phyloP scores from a whole-genome alignment of 2,797 vertebrate genomes.

The Tinamus major region DNA sequence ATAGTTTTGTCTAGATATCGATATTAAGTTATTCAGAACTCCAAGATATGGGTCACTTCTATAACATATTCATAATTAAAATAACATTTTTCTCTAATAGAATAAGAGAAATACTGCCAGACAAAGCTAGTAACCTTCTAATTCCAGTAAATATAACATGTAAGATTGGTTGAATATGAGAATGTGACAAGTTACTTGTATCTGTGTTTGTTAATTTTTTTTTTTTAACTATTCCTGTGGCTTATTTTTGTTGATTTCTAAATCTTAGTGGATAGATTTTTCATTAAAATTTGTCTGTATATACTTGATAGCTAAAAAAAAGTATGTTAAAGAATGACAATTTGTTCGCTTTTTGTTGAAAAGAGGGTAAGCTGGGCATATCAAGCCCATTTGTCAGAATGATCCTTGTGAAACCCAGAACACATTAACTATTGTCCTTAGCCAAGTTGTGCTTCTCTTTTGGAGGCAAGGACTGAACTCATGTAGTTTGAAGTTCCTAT shows the following conservation, averaged over 20 bases:
- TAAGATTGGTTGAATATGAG: background rate
- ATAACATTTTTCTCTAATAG: background rate
- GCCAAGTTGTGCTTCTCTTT: background rate
- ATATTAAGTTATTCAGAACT: background rate
- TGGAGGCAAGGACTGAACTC: slow-evolving; percentile 3
- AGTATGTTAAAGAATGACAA: background rate
- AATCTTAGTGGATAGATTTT: background rate
- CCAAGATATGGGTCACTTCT: background rate
- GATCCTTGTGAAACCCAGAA: background rate
- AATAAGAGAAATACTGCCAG: background rate
- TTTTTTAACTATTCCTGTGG: background rate
- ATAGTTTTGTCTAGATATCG: background rate
- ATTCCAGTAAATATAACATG: background rate
- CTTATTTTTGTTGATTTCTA: background rate
- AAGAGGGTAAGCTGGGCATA: background rate
- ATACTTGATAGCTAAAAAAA: background rate
- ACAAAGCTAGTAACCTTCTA: background rate
- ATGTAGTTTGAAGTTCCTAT: slow-evolving; percentile 33
- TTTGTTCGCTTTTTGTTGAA: background rate
- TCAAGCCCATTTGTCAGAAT: background rate
- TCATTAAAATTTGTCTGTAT: background rate
- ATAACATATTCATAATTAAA: background rate
- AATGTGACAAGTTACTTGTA: background rate
- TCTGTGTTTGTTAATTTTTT: background rate
- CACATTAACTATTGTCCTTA: background rate